Conservation (phyloP, 92 coral and sea anemone species). For the Pocillopora grandis region DNA sequence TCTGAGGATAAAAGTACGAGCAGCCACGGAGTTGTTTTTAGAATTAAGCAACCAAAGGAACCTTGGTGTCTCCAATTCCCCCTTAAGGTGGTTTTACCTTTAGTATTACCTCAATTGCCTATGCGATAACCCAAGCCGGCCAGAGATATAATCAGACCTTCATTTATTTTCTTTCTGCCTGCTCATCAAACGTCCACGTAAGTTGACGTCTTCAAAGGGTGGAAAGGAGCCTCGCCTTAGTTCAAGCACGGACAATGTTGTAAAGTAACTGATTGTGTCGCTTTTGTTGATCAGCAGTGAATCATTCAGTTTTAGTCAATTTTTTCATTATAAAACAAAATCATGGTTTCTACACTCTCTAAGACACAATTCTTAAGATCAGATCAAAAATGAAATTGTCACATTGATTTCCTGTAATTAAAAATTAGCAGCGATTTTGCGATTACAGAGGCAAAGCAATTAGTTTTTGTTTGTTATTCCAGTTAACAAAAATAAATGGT, state of each 20-base stretch:
- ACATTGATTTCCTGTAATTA: not conserved
- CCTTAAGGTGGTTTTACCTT: not conserved
- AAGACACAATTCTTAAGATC: not conserved
- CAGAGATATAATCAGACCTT: constrained; percentile 31
- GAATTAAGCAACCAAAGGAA: not conserved
- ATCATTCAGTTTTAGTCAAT: not conserved
- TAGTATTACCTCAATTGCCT: not conserved
- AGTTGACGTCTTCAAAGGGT: not conserved
- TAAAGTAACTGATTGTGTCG: constrained; percentile 3
- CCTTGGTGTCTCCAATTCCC: not conserved
- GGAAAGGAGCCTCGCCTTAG: constrained; percentile 14
- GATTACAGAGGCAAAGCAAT: constrained; percentile 8
- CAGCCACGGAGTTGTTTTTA: too few relatives aligned
- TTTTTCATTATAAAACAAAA: not conserved
- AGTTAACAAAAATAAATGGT: not conserved
- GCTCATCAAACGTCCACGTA: constrained; percentile 11
- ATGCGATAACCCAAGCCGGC: constrained; percentile 5
- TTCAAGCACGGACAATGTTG: not conserved
- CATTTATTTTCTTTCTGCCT: not conserved
- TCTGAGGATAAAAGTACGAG: too few relatives aligned
- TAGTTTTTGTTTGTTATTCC: constrained; percentile 8
- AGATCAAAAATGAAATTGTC: not conserved
- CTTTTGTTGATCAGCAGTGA: constrained; percentile 8
- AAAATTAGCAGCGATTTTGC: constrained; percentile 11
- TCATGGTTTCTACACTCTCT: not conserved